phyloP scores from a whole-genome alignment of 2,888 invertebrate species.

The Celastrina argiolus region DNA sequence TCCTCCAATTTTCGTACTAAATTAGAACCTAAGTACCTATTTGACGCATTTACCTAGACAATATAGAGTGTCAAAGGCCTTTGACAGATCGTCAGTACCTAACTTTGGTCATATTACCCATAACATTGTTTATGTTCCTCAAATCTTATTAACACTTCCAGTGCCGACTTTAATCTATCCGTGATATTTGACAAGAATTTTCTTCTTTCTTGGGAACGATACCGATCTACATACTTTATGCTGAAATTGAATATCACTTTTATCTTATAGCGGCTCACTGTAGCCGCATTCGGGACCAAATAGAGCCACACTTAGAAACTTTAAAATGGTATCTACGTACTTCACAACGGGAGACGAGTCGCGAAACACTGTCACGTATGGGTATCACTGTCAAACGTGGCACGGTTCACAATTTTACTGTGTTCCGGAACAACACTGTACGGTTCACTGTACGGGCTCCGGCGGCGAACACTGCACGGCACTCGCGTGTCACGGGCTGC shows the following conservation, averaged over 20 bases:
- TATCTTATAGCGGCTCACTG: background rate
- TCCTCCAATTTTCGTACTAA: background rate
- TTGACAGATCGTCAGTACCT: background rate
- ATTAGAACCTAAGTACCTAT: background rate
- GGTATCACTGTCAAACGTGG: background rate
- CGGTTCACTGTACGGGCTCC: conserved; percentile 12
- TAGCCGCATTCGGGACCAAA: too few species aligned
- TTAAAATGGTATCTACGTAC: background rate
- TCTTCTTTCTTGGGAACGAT: background rate
- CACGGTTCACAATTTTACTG: background rate
- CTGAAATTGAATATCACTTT: background rate
- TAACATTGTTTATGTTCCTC: background rate
- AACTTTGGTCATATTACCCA: background rate
- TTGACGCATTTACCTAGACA: background rate
- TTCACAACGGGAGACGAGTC: background rate
- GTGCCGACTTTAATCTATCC: too few species aligned
- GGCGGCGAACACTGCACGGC: conserved; percentile 14
- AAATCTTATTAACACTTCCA: too few species aligned
- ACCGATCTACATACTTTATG: background rate
- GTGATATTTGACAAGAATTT: background rate
- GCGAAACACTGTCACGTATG: conserved; percentile 2
- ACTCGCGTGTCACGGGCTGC: conserved; percentile 20
- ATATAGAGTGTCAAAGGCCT: background rate
- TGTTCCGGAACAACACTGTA: background rate
- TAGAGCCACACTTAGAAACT: background rate